Percentiles rank a stretch among this genome's conserved stretches.
Evolutionary conservation across 30 jellyfish, hydroid and myxozoan genomes (phyloP).

Genomic region (Aurelia coerulea): DNA sequence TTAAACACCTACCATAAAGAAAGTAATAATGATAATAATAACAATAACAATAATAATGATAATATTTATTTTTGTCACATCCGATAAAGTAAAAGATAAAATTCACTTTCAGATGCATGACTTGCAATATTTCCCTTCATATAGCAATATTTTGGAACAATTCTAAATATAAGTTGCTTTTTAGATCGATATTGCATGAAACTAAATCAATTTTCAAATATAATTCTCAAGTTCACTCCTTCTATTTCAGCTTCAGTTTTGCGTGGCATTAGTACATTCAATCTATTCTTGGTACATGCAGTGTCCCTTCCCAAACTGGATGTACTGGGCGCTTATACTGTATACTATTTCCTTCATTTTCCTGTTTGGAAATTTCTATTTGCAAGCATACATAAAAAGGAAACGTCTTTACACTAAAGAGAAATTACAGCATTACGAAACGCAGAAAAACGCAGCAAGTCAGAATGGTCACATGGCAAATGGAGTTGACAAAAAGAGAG

Average conservation of each 20-base stretch:
- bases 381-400: conserved; percentile 82
- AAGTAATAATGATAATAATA: too few relatives aligned
- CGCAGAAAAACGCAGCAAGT: background rate
- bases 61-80: too few relatives aligned
- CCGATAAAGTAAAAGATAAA: too few relatives aligned
- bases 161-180: too few relatives aligned
- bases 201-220: background rate
- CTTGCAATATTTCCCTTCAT: too few relatives aligned
- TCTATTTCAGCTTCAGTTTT: conserved; percentile 81
- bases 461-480: conserved; percentile 37
- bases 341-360: conserved; percentile 86
- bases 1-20: too few relatives aligned
- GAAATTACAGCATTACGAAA: background rate
- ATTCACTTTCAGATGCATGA: too few relatives aligned
- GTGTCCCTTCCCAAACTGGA: conserved; percentile 90
- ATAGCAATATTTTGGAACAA: too few relatives aligned
- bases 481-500: conserved; percentile 51
- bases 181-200: background rate
- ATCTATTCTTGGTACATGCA: conserved; percentile 69
- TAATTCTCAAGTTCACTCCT: background rate
- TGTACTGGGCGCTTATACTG: conserved; percentile 72
- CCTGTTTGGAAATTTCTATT: conserved; percentile 92
- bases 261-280: conserved; percentile 79
- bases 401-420: conserved; percentile 42
- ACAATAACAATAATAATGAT: too few relatives aligned